These are phyloP conservation scores for Portunus trituberculatus DNA, from an alignment of 1,140 invertebrate species.

Conservation along the genomic window DNA sequence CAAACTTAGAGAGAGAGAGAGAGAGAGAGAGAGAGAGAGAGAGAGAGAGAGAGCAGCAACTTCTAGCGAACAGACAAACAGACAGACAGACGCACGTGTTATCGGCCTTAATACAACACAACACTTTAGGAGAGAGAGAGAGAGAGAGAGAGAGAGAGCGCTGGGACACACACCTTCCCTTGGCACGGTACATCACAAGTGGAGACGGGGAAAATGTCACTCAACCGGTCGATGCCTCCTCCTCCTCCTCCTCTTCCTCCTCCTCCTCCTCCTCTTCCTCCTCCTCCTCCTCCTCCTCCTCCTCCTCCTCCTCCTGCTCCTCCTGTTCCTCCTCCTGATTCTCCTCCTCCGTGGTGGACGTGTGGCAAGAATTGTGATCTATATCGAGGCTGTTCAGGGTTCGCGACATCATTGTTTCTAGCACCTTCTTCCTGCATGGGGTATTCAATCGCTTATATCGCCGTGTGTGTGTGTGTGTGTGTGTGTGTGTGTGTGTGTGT, in stretches of 20 bases:
- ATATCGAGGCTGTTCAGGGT: neutral
- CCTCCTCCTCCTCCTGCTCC: neutral
- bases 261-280: neutral
- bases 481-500: conserved; percentile 20
- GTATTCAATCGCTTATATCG: neutral
- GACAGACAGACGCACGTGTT: no score
- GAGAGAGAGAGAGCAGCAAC: no score
- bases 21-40: no score
- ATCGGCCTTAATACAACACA: no score
- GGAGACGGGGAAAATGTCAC: no score
- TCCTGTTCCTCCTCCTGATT: neutral
- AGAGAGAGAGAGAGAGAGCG: neutral
- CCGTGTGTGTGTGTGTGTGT: conserved; percentile 5
- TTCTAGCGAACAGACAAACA: no score
- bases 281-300: neutral
- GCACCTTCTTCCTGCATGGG: neutral
- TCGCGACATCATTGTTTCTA: neutral
- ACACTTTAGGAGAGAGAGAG: no score
- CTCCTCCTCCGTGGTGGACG: no score
- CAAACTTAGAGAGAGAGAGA: no score
- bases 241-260: neutral
- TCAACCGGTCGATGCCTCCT: neutral
- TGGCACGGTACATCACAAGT: neutral
- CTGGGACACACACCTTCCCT: neutral
- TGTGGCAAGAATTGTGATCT: neutral